These are phyloP conservation scores for Cotesia glomerata DNA, from an alignment of 1,140 invertebrate species.

Conservation along the genomic window DNA sequence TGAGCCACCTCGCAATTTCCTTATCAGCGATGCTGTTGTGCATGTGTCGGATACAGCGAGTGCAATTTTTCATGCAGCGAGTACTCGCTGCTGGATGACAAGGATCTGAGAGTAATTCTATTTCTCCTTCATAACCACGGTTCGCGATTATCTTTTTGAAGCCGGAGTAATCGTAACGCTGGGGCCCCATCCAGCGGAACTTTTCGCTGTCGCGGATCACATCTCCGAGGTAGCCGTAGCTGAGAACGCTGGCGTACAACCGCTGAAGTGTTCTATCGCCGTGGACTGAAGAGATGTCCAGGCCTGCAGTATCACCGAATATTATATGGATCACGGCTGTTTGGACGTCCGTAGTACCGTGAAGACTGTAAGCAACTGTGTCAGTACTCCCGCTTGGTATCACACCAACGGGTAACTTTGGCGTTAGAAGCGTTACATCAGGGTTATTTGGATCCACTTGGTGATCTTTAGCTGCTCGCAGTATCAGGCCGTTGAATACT, in stretches of 20 bases:
- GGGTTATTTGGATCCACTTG: slow-evolving; percentile 70
- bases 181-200: slow-evolving; percentile 88
- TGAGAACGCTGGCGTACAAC: slow-evolving; percentile 81
- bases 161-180: slow-evolving; percentile 82
- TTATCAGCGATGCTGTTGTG: slow-evolving; percentile 36
- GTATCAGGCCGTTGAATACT: slow-evolving; percentile 79
- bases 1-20: slow-evolving; percentile 61
- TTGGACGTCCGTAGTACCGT: slow-evolving; percentile 82
- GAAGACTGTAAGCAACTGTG: slow-evolving; percentile 80
- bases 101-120: slow-evolving; percentile 65
- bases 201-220: slow-evolving; percentile 82
- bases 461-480: slow-evolving; percentile 61
- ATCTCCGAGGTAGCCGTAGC: slow-evolving; percentile 90
- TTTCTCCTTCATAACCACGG: slow-evolving; percentile 76
- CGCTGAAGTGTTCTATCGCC: slow-evolving; percentile 70
- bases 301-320: slow-evolving; percentile 74
- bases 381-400: slow-evolving; percentile 88
- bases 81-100: slow-evolving; percentile 57
- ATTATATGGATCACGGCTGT: slow-evolving; percentile 85
- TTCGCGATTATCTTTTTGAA: slow-evolving; percentile 77
- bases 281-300: slow-evolving; percentile 83
- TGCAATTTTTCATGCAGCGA: slow-evolving; percentile 61
- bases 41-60: slow-evolving; percentile 53
- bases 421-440: slow-evolving; percentile 67
- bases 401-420: slow-evolving; percentile 73